Base-by-base conservation (phyloP, 1,140 invertebrate species). In the Drosophila melanica region DNA sequence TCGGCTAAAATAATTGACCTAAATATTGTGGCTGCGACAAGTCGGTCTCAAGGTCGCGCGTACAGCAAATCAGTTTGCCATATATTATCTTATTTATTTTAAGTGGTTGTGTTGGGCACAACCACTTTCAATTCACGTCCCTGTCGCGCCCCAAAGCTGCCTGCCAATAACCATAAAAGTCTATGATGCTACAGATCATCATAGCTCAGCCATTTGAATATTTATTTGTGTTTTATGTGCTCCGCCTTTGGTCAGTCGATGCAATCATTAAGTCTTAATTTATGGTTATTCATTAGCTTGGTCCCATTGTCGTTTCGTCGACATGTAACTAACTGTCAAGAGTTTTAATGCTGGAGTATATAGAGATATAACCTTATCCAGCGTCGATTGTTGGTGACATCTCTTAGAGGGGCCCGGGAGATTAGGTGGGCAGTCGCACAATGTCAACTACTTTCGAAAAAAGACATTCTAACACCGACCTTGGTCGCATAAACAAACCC, bases 361-460 rank as follows among this genome's bases (percentile, higher is more conserved):
- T 27, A 27, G 27, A 27, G 20, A 74, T 80, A 77, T 67, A 70
- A 67, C 58, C 41, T 47, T 48, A 77, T 70, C 63, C 20, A 57
- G 30, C 27, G 10, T 57, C 27, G 39, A 53, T 45, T 51, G 20
- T 4, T 30, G 12, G 30, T 59, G 48, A 51, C 18, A 37, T 41
- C 35, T 59, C 48, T 62, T 58, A 63, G 41, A 63, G 48, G 27
- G 37, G 20, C 18, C 41, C 35, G 33, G n/a, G 45, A 20, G 68
- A 65, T 55, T 75, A 67, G 62, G 62, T 68, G 75, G 72, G 44
- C 20, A 42, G 59, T 8, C 30, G 33, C 41, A 77, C 84, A 89
- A 89, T 89, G 82, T 84, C 82, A 87, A 82, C 84, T 74, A 82
- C 82, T 87, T 87, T 87, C 84, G 53, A 86, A 87, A 53, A 45